phyloP scores from a whole-genome alignment of 2,888 invertebrate genomes.

The Dynastes grantii region DNA sequence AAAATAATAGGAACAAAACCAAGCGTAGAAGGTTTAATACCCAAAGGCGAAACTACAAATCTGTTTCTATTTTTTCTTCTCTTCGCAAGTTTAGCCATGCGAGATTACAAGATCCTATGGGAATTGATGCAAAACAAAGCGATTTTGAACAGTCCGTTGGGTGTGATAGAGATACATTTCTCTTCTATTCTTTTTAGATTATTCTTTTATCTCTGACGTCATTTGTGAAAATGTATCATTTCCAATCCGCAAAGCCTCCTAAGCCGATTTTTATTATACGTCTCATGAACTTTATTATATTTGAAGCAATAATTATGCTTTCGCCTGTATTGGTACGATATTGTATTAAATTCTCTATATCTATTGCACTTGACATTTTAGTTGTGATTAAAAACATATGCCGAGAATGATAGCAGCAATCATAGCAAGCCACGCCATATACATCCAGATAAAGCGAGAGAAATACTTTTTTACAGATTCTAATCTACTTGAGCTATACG shows the following conservation, averaged over 20 bases:
- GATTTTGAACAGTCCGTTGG: not conserved
- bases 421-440: not conserved
- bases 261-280: not conserved
- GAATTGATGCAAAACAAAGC: not conserved
- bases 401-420: conserved; percentile 16
- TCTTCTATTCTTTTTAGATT: too few species aligned
- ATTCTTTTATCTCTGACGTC: too few species aligned
- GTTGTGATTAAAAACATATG: conserved; percentile 8
- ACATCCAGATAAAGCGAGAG: not conserved
- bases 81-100: not conserved
- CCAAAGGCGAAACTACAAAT: not conserved
- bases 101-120: not conserved
- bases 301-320: not conserved
- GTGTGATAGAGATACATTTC: not conserved
- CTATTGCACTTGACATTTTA: conserved; percentile 18
- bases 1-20: not conserved
- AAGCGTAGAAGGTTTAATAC: not conserved
- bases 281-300: conserved; percentile 2
- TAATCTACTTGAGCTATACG: too few species aligned
- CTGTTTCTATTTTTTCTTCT: not conserved
- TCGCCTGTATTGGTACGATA: not conserved
- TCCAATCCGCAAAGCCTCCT: not conserved
- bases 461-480: not conserved
- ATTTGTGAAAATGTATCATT: too few species aligned
- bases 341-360: conserved; percentile 1